Percentiles rank a stretch among this genome's conserved stretches.
phyloP scores from a whole-genome alignment of 1,140 invertebrate species.

The Papilio polytes region DNA sequence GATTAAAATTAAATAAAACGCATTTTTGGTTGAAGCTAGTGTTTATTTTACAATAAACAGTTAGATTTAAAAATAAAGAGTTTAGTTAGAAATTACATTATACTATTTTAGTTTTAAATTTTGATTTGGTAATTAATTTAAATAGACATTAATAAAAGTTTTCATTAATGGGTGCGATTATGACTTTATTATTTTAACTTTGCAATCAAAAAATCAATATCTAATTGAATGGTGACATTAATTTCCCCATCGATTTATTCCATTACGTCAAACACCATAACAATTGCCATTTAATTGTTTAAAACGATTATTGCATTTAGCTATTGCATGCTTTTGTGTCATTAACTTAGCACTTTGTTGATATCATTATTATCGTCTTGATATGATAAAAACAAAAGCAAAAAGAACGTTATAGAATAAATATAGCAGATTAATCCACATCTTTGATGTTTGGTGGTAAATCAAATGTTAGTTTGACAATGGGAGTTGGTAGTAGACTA shows the following conservation, averaged over 20 bases:
- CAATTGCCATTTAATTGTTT: slow-evolving; percentile 25
- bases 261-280: slow-evolving; percentile 27
- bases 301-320: slow-evolving; percentile 17
- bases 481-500: too few species aligned
- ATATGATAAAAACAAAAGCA: neutral
- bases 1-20: neutral
- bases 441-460: too few species aligned
- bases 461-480: too few species aligned
- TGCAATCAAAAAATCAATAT: neutral
- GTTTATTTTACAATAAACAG: too few species aligned
- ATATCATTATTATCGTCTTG: neutral
- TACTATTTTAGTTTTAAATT: too few species aligned
- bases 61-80: too few species aligned
- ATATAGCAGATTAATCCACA: neutral
- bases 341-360: neutral
- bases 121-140: too few species aligned
- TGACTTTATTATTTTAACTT: neutral
- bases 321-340: slow-evolving; percentile 13
- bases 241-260: slow-evolving; percentile 2
- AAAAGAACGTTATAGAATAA: neutral
- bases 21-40: neutral
- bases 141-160: neutral
- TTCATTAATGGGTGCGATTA: neutral
- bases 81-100: too few species aligned
- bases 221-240: neutral